Evolutionary conservation across 2,113 vertebrate genomes (phyloP).

Genomic region (Stigmatopora nigra): DNA sequence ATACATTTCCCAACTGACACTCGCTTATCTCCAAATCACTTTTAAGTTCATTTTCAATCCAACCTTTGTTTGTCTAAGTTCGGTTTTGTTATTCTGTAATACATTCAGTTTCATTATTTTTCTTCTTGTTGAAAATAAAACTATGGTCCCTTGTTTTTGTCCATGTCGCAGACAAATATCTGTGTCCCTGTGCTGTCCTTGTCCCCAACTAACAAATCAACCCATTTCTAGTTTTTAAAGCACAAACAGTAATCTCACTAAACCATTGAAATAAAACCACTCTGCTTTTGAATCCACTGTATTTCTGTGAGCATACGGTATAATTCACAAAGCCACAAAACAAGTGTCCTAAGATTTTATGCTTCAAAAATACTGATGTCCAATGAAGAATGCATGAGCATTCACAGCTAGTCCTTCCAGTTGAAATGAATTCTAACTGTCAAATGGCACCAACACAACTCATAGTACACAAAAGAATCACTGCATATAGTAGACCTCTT

Average conservation of each 20-base stretch:
- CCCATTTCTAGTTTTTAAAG: not conserved
- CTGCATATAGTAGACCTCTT: no score
- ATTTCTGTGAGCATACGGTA: not conserved
- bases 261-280: not conserved
- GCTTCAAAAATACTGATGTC: not conserved
- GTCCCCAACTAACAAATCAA: not conserved
- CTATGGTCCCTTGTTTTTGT: slow-evolving; percentile 9
- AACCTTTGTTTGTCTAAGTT: not conserved
- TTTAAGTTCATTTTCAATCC: not conserved
- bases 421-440: no score
- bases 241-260: not conserved
- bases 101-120: slow-evolving; percentile 31
- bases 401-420: no score
- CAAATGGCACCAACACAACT: no score
- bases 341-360: not conserved
- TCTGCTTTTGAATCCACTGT: not conserved
- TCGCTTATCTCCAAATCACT: not conserved
- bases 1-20: no score
- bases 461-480: no score
- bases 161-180: slow-evolving; percentile 11
- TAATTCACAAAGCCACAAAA: not conserved
- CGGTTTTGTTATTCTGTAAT: slow-evolving; percentile 6
- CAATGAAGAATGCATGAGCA: not conserved
- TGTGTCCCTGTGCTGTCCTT: not conserved
- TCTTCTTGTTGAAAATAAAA: slow-evolving; percentile 22